Evolutionary conservation across 64 coral and sea anemone genomes (phyloP), one percentile per base, ranked within the genome.

Genomic region (Montipora efflorescens): DNA sequence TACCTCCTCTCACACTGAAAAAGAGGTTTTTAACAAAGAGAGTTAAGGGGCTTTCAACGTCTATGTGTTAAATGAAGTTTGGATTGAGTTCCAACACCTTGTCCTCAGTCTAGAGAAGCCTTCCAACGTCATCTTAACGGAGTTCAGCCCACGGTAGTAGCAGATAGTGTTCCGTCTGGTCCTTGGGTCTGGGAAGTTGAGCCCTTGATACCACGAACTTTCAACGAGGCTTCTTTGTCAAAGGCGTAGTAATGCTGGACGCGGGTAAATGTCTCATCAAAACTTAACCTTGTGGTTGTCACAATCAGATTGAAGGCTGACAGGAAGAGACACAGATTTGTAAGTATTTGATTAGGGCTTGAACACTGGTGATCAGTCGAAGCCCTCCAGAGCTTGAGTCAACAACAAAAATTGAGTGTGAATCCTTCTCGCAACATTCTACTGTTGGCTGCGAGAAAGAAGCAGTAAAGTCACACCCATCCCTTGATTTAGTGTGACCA

Each of bases 51-150:
- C 36, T 36, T 36, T 36, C 36, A 36, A 36, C 36, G 36, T 36
- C 36, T 36, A 36, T 36, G 36, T 36, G 36, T 2, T 36, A 2
- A 36, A 36, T 36, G 36, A 36, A 36, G 36, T 36, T 36, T 2
- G 36, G 36, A 36, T 36, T 36, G 36, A 36, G 19, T 51, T 83
- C 79, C 70, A 59, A 64, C 61, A 67, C 16, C 71, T 91, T 67
- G 53, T 67, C 43, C 53, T 67, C 5, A 70, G 44, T 28, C 59
- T 62, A 19, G 47, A 18, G 80, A 92, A 57, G 47, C 90, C 81
- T 75, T 85, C 90, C 52, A 92, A 73, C 3, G 78, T 85, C 50
- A 92, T 92, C 79, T 83, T 92, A 18, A 92, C 71, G 23, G 90
- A 92, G 51, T 36, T 69, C 59, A 62, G 59, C 74, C 68, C 20